phyloP scores from a whole-genome alignment of 2,888 invertebrate genomes.

The Campoplex nolae region DNA sequence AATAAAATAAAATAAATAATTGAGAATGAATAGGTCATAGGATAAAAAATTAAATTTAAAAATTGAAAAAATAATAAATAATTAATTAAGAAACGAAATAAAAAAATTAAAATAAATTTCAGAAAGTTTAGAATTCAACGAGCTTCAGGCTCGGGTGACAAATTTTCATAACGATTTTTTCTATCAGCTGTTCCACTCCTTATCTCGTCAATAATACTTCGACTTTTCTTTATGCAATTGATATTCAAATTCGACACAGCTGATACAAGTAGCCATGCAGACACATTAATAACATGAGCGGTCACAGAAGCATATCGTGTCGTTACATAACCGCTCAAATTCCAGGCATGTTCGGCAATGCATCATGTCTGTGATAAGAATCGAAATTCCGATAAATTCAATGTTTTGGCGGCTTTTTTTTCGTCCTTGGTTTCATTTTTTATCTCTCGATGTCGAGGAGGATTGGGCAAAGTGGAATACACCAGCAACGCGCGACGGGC shows the following conservation, averaged over 20 bases:
- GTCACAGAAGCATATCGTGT: not conserved
- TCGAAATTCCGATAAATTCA: not conserved
- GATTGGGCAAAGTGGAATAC: too few species aligned
- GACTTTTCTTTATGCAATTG: not conserved
- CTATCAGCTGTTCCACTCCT: too few species aligned
- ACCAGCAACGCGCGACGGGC: too few species aligned
- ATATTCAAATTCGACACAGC: not conserved
- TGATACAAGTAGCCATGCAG: not conserved
- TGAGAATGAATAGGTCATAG: too few species aligned
- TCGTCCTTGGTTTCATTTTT: too few species aligned
- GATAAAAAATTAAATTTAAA: too few species aligned
- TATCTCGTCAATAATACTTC: not conserved
- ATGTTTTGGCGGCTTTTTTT: not conserved
- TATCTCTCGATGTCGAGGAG: not conserved
- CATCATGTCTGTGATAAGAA: not conserved
- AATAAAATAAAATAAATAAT: too few species aligned
- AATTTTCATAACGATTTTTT: not conserved
- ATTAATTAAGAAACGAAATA: too few species aligned
- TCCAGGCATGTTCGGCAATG: not conserved
- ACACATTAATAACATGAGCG: not conserved
- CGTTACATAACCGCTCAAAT: conserved; percentile 7
- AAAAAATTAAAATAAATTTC: too few species aligned
- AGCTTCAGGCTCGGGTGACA: not conserved
- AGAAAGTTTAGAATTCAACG: not conserved
- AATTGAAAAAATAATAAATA: too few species aligned